Percentiles rank a stretch among this genome's conserved stretches.
These are phyloP conservation scores for Aythya baeri DNA, from an alignment of 2,113 vertebrate genomes.

Conservation along the genomic window DNA sequence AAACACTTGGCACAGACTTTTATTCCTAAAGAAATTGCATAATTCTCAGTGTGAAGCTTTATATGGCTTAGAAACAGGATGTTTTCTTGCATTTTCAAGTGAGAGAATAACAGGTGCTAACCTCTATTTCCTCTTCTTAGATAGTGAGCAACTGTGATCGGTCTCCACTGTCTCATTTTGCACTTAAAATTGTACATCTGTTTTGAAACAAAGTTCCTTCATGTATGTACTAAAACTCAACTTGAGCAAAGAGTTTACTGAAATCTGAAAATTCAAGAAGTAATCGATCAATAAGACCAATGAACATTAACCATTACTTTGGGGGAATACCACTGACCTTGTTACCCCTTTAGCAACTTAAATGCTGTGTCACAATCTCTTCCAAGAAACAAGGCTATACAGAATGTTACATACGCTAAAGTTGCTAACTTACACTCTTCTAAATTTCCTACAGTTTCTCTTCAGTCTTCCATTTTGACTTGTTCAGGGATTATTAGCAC, in stretches of 20 bases:
- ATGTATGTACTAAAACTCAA: neutral
- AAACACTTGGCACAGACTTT: neutral
- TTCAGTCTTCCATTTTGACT: neutral
- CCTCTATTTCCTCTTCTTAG: slow-evolving; percentile 10
- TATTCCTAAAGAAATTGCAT: neutral
- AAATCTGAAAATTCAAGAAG: neutral
- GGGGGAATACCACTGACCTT: neutral
- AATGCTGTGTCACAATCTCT: neutral
- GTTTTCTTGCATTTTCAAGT: neutral
- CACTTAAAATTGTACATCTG: neutral
- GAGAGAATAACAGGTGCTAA: slow-evolving; percentile 15
- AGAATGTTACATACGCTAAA: rapidly evolving
- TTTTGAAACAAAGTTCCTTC: neutral
- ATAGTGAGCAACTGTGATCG: neutral
- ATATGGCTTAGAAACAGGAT: neutral
- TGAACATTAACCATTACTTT: neutral
- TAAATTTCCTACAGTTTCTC: neutral
- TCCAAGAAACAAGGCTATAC: neutral
- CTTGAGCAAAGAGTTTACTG: neutral
- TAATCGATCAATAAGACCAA: neutral
- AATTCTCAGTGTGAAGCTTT: neutral
- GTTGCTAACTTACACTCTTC: neutral
- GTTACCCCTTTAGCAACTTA: neutral
- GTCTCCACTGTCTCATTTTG: neutral
- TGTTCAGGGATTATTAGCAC: neutral